Evolutionary conservation across 2,888 invertebrate genomes (phyloP), one percentile per base, ranked within the genome.

Genomic region (Anorthoa munda): DNA sequence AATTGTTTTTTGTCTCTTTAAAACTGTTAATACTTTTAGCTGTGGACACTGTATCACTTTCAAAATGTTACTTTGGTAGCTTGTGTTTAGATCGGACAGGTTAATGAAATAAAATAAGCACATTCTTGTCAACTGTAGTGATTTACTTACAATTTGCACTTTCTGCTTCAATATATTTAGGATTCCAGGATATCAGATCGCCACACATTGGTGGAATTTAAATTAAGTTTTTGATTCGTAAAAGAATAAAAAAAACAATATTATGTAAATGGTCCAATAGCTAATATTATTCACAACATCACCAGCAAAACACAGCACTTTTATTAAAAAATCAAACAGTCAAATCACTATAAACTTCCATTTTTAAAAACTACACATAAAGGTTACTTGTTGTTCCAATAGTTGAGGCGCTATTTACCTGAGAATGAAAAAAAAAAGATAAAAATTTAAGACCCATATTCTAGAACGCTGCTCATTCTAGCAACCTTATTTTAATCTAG

Each of bases 391-490:
- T 51, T 17, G 15, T 17, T 72, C 9, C n/a, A 5, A 15, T 56
- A n/a, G 23, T 45, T 12, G 7, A 15, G 64, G 17, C 45, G 12
- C 18, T 4, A 39, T 39, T 45, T 53, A 26, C 45, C n/a, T 45
- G 39, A 45, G 66, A 13, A 55, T 55, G 9, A 2, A 26, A 18
- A 48, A 13, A 13, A 45, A 53, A 1, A 70, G n/a, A 50, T 50
- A 50, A n/a, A 11, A 48, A 67, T n/a, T 59, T 17, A 17, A 0
- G 12, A 45, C 15, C 13, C 3, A 12, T 45, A 11, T 59, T 70
- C 72, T 59, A 69, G 58, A 45, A 51, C 4, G 17, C 3, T 70
- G 45, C 11, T 31, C 23, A 53, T 39, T 69, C 39, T 58, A 50
- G 17, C 17, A 39, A 9, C 23, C n/a, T n/a, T 39, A 58, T 58